These are phyloP conservation scores for Schizotus pectinicornis DNA, from an alignment of 2,888 invertebrate species.

Conservation along the genomic window DNA sequence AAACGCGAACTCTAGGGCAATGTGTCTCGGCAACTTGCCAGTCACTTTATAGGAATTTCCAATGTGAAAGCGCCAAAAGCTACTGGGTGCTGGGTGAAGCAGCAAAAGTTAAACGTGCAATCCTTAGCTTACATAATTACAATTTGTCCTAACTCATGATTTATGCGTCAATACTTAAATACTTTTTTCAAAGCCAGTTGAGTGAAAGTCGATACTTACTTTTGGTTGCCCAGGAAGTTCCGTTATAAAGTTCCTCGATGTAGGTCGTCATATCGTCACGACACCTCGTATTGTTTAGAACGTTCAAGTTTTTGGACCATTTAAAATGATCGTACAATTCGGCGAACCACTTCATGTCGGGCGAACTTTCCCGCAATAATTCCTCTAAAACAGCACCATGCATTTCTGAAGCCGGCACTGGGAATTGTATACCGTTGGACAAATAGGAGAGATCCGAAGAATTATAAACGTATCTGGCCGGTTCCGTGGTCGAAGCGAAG, in stretches of 20 bases:
- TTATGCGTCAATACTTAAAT: not conserved
- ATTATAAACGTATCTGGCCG: slow-evolving; percentile 49
- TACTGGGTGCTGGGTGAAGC: too few species aligned
- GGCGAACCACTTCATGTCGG: slow-evolving; percentile 70
- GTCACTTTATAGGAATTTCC: not conserved
- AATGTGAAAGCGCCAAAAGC: too few species aligned
- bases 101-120: not conserved
- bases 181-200: not conserved
- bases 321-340: slow-evolving; percentile 70
- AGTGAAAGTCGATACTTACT: slow-evolving; percentile 65
- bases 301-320: slow-evolving; percentile 56
- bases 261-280: slow-evolving; percentile 64
- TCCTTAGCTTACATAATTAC: not conserved
- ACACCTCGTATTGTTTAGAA: slow-evolving; percentile 55
- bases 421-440: slow-evolving; percentile 56
- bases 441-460: slow-evolving; percentile 56
- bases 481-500: slow-evolving; percentile 28
- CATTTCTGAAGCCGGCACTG: slow-evolving; percentile 42
- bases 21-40: not conserved
- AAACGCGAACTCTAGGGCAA: not conserved
- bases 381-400: slow-evolving; percentile 38
- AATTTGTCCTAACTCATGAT: not conserved
- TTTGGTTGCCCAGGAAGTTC: slow-evolving; percentile 76
- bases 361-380: slow-evolving; percentile 39
- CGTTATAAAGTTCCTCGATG: slow-evolving; percentile 65